These are phyloP conservation scores for Brachyrhaphis roseni DNA, from an alignment of 2,797 vertebrate genomes.

Conservation along the genomic window DNA sequence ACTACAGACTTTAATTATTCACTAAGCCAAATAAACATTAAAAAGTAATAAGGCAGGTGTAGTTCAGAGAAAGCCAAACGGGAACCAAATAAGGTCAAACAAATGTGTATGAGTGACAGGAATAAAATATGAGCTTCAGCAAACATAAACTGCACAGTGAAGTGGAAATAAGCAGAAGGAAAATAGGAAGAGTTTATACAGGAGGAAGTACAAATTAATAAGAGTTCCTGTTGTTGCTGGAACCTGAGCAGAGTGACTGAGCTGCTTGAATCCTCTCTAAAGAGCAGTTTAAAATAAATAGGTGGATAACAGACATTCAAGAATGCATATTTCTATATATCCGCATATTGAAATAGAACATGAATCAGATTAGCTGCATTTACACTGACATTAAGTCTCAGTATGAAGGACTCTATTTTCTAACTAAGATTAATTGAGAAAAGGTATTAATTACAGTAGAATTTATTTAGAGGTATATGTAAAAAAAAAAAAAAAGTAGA, in stretches of 20 bases:
- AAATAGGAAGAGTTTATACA: too few species aligned
- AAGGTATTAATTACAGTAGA: not conserved
- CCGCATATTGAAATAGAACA: too few species aligned
- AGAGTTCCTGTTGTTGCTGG: not conserved
- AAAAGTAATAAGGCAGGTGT: not conserved
- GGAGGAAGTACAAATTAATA: not conserved
- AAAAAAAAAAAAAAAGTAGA: not conserved
- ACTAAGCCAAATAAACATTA: not conserved
- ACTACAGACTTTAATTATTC: not conserved
- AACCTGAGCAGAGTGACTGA: not conserved
- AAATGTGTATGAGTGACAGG: not conserved
- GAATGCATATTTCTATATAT: too few species aligned
- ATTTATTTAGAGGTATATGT: not conserved
- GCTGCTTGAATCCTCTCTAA: not conserved
- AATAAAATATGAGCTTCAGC: not conserved
- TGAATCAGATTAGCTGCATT: not conserved
- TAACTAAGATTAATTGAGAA: not conserved
- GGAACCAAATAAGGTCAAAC: not conserved
- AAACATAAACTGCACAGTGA: not conserved
- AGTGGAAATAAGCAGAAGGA: not conserved
- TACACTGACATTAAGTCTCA: not conserved
- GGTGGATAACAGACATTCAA: too few species aligned
- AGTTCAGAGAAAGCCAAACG: not conserved
- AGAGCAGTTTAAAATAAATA: not conserved
- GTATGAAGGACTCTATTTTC: not conserved